phyloP scores from a whole-genome alignment of 2,113 vertebrate species.

The Lasiurus borealis region DNA sequence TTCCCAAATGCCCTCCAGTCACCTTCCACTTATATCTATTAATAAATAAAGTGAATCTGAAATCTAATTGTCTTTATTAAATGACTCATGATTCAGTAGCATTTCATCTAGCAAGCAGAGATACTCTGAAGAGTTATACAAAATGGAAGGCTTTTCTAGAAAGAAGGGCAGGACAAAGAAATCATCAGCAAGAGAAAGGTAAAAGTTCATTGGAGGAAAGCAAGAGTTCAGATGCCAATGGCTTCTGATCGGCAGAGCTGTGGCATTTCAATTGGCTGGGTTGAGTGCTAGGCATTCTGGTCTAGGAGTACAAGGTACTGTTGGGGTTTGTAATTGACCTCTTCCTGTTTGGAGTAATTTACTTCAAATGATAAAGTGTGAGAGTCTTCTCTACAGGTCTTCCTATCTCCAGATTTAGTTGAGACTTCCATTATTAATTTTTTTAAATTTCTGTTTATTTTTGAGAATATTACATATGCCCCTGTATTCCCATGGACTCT shows the following conservation, averaged over 20 bases:
- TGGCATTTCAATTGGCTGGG: not conserved
- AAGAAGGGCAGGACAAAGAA: not conserved
- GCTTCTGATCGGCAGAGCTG: not conserved
- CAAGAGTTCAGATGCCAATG: not conserved
- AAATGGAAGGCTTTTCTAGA: not conserved
- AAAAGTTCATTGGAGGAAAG: not conserved
- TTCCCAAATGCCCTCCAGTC: not conserved
- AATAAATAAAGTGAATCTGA: not conserved
- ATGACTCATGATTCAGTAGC: not conserved
- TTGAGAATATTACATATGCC: too few species aligned
- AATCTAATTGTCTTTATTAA: not conserved
- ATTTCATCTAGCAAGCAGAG: not conserved
- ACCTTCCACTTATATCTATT: not conserved
- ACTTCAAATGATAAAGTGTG: not conserved
- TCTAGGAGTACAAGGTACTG: not conserved
- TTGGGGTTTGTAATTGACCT: not conserved
- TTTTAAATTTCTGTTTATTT: too few species aligned
- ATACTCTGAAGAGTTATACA: not conserved
- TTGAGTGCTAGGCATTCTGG: not conserved
- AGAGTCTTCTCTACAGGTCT: too few species aligned
- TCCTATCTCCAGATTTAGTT: not conserved
- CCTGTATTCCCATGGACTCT: too few species aligned
- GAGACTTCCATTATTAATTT: too few species aligned
- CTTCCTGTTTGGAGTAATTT: not conserved
- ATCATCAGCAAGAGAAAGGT: not conserved